Conservation (phyloP, 2,888 invertebrate species). For the Drosophila koepferae region DNA sequence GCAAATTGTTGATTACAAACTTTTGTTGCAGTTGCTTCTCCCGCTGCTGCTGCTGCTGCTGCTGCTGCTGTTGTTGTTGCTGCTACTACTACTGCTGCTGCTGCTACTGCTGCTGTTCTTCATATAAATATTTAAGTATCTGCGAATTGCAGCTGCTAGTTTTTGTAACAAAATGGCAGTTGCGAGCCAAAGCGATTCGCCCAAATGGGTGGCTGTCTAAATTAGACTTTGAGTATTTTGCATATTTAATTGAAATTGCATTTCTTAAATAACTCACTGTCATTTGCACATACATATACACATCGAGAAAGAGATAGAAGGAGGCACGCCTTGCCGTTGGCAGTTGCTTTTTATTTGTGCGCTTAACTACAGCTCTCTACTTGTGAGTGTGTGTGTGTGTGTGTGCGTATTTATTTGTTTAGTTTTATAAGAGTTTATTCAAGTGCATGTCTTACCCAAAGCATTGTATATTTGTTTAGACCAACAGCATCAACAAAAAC, state of each 20-base stretch:
- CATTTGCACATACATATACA: conserved; percentile 48
- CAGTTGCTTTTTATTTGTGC: conserved; percentile 63
- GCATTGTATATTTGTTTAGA: conserved; percentile 68
- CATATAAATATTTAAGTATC: conserved; percentile 79
- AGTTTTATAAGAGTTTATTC: conserved; percentile 78
- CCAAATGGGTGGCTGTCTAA: conserved; percentile 61
- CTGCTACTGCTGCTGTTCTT: conserved; percentile 30
- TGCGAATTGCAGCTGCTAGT: conserved; percentile 53
- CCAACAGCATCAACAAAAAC: conserved; percentile 33
- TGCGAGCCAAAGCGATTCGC: conserved; percentile 29
- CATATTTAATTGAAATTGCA: conserved; percentile 79
- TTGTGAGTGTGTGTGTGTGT: neutral
- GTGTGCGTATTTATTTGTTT: conserved; percentile 60
- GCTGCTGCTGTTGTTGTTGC: no score
- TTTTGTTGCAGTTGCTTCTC: conserved; percentile 53
- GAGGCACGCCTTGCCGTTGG: conserved; percentile 33
- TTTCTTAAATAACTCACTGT: conserved; percentile 79
- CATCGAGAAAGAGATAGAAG: neutral
- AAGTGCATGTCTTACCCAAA: conserved; percentile 72
- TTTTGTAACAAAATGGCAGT: conserved; percentile 48
- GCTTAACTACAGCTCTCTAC: conserved; percentile 55
- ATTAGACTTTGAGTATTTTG: conserved; percentile 80
- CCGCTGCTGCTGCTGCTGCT: conserved; percentile 7
- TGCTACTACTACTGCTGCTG: conserved; percentile 11
- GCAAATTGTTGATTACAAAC: conserved; percentile 81